Evolutionary conservation across 1,140 invertebrate genomes (phyloP).

Genomic region (Laupala kohalensis): DNA sequence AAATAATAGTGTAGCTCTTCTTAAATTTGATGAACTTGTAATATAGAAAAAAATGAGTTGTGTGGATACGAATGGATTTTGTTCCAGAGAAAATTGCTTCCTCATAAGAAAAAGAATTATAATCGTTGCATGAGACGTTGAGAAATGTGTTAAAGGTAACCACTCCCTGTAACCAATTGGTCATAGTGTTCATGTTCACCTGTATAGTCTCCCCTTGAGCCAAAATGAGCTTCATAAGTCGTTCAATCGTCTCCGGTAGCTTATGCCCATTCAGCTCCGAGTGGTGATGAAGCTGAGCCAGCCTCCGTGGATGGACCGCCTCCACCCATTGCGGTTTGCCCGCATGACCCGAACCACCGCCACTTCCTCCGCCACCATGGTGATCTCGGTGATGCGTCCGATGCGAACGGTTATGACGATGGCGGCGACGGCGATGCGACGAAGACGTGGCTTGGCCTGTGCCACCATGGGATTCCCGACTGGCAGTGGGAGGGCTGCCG

Average conservation of each 20-base stretch:
- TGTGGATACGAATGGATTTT: no score
- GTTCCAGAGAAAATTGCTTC: no score
- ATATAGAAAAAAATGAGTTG: no score
- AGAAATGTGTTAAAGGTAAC: no score
- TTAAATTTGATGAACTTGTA: no score
- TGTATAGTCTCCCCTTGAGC: constrained; percentile 72
- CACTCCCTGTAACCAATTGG: no score
- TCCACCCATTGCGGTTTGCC: constrained; percentile 9
- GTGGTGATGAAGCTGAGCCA: constrained; percentile 15
- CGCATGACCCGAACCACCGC: no score
- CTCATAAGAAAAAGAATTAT: no score
- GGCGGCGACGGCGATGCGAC: not conserved
- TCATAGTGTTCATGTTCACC: no score
- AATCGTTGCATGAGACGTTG: no score
- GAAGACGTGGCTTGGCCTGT: not conserved
- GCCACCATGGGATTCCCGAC: not conserved
- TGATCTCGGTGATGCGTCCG: not conserved
- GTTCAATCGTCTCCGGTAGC: constrained; percentile 42
- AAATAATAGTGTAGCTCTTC: no score
- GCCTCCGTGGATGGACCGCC: constrained; percentile 19
- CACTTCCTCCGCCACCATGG: not conserved
- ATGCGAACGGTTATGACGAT: constrained; percentile 9
- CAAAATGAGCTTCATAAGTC: constrained; percentile 59
- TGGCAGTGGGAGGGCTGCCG: constrained; percentile 18
- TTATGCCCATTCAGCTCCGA: constrained; percentile 12